Base-by-base conservation (phyloP, 2,888 invertebrate genomes). In the Chalcis sispes region DNA sequence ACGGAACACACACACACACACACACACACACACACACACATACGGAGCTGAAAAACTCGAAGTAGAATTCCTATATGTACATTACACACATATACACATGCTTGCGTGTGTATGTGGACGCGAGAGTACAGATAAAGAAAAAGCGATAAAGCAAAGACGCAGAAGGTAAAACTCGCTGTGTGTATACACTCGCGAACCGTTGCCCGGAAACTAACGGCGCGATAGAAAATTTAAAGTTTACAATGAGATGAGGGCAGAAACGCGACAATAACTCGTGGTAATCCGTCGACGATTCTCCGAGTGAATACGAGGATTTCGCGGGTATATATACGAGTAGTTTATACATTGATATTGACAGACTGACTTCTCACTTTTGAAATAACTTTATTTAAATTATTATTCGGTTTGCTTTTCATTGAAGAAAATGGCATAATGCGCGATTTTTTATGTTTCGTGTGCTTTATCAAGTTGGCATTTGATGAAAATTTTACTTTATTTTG, bases 211-310 rank as follows among this genome's bases (percentile, higher is more conserved):
- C 29, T 20, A 48, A 29, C 64, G 32, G 48, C 18, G 48, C 48
- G 32, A 64, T 64, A 29, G 64, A 64, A 64, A 64, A 64, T 64
- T 64, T 42, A 64, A 50, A 48, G 64, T 27, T 48, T 48, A 61
- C 23, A 27, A 25, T n/a, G 27, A 48, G 64, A 64, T 7, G 48
- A 52, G 52, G 52, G 52, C 52, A 36, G 52, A 65, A 65, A 52
- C 65, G 32, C 52, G 65, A 36, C 52, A 65, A 52, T 65, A 65
- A 65, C n/a, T 32, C 27, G 48, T 27, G 48, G 23, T 8, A 48
- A 62, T 7, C 27, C 46, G 46, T 13, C 8, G 8, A n/a, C 18
- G 42, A 29, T 56, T 56, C n/a, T n/a, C n/a, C n/a, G n/a, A n/a
- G n/a, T n/a, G n/a, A n/a, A n/a, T n/a, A n/a, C n/a, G n/a, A n/a